Evolutionary conservation across 2,888 invertebrate species (phyloP), one percentile per base, ranked within the genome.

Genomic region (Trachelus troglodyta): DNA sequence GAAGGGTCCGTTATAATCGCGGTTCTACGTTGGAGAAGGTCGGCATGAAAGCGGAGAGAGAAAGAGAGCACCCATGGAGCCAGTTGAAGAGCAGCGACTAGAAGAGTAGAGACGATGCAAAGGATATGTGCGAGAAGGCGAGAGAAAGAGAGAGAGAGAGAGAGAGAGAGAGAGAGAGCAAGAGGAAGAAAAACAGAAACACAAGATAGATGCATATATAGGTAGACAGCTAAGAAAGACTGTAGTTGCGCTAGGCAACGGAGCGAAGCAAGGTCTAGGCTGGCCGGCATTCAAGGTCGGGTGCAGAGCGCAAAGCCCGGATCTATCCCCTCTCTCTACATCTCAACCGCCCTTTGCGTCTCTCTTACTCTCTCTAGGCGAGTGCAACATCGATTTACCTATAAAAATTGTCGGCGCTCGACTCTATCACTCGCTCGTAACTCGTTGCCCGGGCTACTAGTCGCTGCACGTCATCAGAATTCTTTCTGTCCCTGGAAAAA

Each of bases 321-420:
- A 85, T 87, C 83, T 82, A 85, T 85, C 87, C 85, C 85, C 81
- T 77, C 80, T 83, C 34, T 69, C 71, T 83, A 79, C 81, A 81
- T 82, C 83, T 82, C 82, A 82, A 84, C 82, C 84, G 85, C 85
- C 84, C 85, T 85, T 85, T 83, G 75, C 83, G 76, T 75, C 82
- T 79, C 77, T 75, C 77, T 77, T 76, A 73, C 81, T 75, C 82
- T 79, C 76, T 75, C 78, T 77, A 75, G 74, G 80, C 81, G 85
- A 83, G 81, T 85, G 89, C 89, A 87, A 84, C 89, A 89, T 89
- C 88, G 89, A 91, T 91, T 91, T 91, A 90, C 81, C 89, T 88
- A 91, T 91, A 91, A 91, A 90, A 91, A 91, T 90, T 90, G 85
- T 87, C 86, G 85, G 86, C 85, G 83, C 86, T 86, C 86, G 86